Conservation (phyloP, 2,797 vertebrate genomes). For the Eupleurogrammus muticus region DNA sequence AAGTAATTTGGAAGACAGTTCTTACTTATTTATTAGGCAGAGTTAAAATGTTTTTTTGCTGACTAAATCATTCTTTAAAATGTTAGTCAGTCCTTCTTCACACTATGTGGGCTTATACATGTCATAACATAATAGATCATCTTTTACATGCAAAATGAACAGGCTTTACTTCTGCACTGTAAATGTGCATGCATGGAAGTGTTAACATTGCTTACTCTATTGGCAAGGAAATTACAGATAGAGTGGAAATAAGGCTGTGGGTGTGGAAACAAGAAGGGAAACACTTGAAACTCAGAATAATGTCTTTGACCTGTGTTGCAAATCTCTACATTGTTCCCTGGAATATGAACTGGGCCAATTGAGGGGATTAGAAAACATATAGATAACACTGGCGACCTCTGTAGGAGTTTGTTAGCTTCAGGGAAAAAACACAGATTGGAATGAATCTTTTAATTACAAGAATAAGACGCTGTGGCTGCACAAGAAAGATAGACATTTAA, state of each 20-base stretch:
- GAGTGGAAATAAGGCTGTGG: constrained; percentile 8
- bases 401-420: constrained; percentile 11
- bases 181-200: constrained; percentile 18
- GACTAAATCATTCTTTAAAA: neutral
- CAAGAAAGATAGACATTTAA: constrained; percentile 6
- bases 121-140: neutral
- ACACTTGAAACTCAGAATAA: constrained; percentile 13
- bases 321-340: neutral
- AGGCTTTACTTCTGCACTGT: constrained; percentile 22
- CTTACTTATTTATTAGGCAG: neutral
- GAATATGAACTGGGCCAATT: constrained; percentile 26
- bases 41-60: constrained; percentile 1
- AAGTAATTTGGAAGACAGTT: neutral
- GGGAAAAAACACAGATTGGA: constrained; percentile 10
- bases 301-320: constrained; percentile 7
- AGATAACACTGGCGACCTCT: constrained; percentile 21
- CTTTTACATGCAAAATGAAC: neutral
- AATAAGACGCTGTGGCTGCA: constrained; percentile 15
- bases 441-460: neutral
- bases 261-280: constrained; percentile 22
- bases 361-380: constrained; percentile 21
- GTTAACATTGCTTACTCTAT: constrained; percentile 5
- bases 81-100: neutral
- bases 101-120: neutral
- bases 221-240: neutral